Percentiles rank a stretch among this genome's conserved stretches.
phyloP scores from a whole-genome alignment of 2,797 vertebrate species.

The Anableps anableps region DNA sequence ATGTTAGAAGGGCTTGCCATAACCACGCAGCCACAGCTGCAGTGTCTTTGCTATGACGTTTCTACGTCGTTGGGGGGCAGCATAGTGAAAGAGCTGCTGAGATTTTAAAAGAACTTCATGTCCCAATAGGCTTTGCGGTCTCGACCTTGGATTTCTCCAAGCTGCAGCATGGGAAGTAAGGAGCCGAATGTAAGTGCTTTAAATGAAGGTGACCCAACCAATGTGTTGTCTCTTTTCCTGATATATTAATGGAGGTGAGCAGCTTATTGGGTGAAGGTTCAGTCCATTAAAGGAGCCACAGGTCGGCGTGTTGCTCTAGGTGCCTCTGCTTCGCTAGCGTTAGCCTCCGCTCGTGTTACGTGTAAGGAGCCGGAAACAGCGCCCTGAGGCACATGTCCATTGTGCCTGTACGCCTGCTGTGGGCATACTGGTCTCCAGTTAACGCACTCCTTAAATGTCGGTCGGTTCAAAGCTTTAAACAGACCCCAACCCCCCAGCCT shows the following conservation, averaged over 20 bases:
- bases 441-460: too few relatives aligned
- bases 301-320: not conserved
- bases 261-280: not conserved
- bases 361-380: not conserved
- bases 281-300: not conserved
- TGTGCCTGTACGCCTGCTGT: not conserved
- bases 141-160: slow-evolving; percentile 61
- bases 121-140: slow-evolving; percentile 41
- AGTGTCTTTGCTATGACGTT: not conserved
- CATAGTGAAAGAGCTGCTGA: not conserved
- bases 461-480: too few relatives aligned
- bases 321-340: not conserved
- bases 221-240: not conserved
- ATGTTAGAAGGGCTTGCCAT: too few relatives aligned
- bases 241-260: not conserved
- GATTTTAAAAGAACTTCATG: slow-evolving; percentile 30
- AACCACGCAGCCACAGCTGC: too few relatives aligned
- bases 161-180: slow-evolving; percentile 60
- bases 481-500: too few relatives aligned
- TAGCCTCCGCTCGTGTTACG: not conserved
- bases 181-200: slow-evolving; percentile 61
- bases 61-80: not conserved
- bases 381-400: not conserved
- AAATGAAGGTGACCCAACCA: not conserved
- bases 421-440: too few relatives aligned